A percentile compares a stretch with the other conserved stretches of the same genome.
Evolutionary conservation across 35 echinoderm and acorn worm genomes (phyloP).

Genomic region (Diadema setosum): DNA sequence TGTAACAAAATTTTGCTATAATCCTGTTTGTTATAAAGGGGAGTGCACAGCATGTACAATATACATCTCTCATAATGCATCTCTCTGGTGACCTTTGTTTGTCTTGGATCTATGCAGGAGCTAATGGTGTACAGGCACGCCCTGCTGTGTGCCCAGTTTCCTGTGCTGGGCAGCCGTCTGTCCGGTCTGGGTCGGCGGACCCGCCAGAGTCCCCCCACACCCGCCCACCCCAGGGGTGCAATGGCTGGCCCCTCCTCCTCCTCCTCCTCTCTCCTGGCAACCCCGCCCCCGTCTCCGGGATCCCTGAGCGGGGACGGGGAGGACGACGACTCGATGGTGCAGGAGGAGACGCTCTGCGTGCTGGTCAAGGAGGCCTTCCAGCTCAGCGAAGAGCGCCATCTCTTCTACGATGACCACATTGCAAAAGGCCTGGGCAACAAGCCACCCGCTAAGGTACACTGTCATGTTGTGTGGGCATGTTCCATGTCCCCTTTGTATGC

Average conservation of each 20-base stretch:
- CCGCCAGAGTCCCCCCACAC: background rate
- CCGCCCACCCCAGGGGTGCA: background rate
- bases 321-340: conserved; percentile 66
- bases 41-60: no score
- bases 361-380: conserved; percentile 79
- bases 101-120: conserved; percentile 44
- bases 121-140: conserved; percentile 81
- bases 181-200: background rate
- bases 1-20: background rate
- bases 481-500: no score
- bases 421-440: conserved; percentile 59
- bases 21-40: background rate
- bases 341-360: conserved; percentile 78
- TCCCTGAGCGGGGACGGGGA: conserved; percentile 35
- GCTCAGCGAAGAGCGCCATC: conserved; percentile 76
- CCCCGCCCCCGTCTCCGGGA: conserved; percentile 12
- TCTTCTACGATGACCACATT: conserved; percentile 65
- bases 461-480: no score
- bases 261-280: background rate
- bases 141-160: conserved; percentile 90
- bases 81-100: background rate
- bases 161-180: conserved; percentile 56
- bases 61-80: no score
- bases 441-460: conserved; percentile 76
- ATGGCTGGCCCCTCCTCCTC: background rate